phyloP scores from a whole-genome alignment of 1,140 invertebrate genomes.

The Drosophila subobscura region DNA sequence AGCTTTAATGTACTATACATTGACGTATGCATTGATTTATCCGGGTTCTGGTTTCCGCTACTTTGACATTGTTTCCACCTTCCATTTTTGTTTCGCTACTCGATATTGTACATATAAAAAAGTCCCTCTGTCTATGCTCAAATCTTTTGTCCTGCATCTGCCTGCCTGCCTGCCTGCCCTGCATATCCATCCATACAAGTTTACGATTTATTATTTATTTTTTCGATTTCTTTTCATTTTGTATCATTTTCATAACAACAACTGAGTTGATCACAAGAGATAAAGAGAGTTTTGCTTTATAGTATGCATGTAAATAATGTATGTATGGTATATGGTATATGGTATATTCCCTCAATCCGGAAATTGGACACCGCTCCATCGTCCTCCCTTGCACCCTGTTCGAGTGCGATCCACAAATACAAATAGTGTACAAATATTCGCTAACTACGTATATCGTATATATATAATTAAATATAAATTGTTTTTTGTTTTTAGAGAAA shows the following conservation, averaged over 20 bases:
- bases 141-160: neutral
- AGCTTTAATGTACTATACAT: constrained; percentile 26
- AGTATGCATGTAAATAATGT: constrained; percentile 12
- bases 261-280: constrained; percentile 81
- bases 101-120: constrained; percentile 22
- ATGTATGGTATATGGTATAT: constrained; percentile 13
- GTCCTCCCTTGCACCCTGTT: constrained; percentile 11
- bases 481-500: constrained; percentile 17
- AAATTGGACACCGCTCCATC: constrained; percentile 3
- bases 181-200: no score
- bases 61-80: constrained; percentile 38
- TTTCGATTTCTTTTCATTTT: constrained; percentile 36
- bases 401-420: constrained; percentile 46
- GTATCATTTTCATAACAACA: constrained; percentile 69
- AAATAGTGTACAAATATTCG: constrained; percentile 78
- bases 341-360: constrained; percentile 13
- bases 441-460: constrained; percentile 62
- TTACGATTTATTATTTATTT: constrained; percentile 16
- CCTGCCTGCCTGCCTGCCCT: constrained; percentile 2
- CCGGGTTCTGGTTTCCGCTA: constrained; percentile 20
- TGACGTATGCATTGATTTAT: constrained; percentile 33
- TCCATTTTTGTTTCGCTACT: constrained; percentile 10
- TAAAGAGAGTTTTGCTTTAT: constrained; percentile 70
- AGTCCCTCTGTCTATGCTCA: constrained; percentile 10
- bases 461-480: constrained; percentile 23